These are phyloP conservation scores for Oeneis ivallda DNA, from an alignment of 2,888 invertebrate species.

Conservation along the genomic window DNA sequence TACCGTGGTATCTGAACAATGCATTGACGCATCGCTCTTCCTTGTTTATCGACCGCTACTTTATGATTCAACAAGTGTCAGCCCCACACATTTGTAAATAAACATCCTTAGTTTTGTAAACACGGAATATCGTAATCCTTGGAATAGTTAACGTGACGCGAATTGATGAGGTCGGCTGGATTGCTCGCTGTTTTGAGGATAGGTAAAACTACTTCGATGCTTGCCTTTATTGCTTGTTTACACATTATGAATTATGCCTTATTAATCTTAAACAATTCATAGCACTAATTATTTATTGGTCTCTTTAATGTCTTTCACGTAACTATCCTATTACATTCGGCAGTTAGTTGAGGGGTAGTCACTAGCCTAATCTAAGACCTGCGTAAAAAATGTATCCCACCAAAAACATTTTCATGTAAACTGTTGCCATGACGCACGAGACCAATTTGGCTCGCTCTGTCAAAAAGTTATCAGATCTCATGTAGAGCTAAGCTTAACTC, in stretches of 20 bases:
- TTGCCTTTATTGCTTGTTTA: neutral
- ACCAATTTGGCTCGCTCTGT: no score
- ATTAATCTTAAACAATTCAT: neutral
- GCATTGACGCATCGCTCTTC: conserved; percentile 56
- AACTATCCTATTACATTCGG: neutral
- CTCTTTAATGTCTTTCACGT: neutral
- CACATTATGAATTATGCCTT: neutral
- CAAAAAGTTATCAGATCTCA: no score
- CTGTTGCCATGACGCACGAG: no score
- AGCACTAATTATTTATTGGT: neutral
- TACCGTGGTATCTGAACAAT: conserved; percentile 62
- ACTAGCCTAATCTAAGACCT: no score
- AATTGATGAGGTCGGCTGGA: conserved; percentile 32
- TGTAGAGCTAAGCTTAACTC: no score
- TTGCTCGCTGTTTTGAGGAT: conserved; percentile 18
- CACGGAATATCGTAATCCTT: conserved; percentile 36
- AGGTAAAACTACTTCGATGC: conserved; percentile 8
- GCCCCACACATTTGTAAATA: conserved; percentile 37
- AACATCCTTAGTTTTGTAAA: conserved; percentile 37
- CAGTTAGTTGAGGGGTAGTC: no score
- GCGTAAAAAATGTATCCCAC: no score
- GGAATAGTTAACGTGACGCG: conserved; percentile 33
- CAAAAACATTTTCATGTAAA: no score
- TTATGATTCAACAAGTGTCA: conserved; percentile 58
- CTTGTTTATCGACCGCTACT: conserved; percentile 55